phyloP scores from a whole-genome alignment of 2,113 vertebrate genomes.

The Ptyas mucosa region DNA sequence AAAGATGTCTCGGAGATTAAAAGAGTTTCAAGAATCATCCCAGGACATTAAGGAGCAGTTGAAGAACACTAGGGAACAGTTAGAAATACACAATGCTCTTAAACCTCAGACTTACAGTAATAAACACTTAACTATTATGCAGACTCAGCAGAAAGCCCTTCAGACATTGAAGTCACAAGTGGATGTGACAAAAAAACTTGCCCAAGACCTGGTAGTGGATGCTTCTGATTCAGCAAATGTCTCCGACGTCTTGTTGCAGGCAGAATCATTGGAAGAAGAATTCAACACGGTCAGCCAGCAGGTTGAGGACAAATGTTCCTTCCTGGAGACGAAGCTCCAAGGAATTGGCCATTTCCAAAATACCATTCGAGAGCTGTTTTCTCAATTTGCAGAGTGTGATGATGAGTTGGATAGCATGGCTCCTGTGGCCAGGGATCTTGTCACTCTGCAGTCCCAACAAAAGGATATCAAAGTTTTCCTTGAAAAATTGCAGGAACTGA shows the following conservation, averaged over 20 bases:
- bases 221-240: conserved; percentile 83
- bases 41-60: conserved; percentile 82
- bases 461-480: conserved; percentile 79
- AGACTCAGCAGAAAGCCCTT: conserved; percentile 87
- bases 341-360: conserved; percentile 96
- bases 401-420: conserved; percentile 94
- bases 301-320: conserved; percentile 81
- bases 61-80: conserved; percentile 78
- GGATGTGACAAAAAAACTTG: conserved; percentile 77
- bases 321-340: conserved; percentile 90
- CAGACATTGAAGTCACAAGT: conserved; percentile 78
- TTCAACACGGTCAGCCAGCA: conserved; percentile 74
- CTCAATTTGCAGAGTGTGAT: conserved; percentile 89
- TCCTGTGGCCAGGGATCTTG: conserved; percentile 79
- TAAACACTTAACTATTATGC: conserved; percentile 87
- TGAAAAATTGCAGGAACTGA: conserved; percentile 83
- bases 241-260: conserved; percentile 82
- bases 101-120: conserved; percentile 86
- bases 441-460: conserved; percentile 77
- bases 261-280: conserved; percentile 79
- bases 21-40: conserved; percentile 84
- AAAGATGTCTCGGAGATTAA: conserved; percentile 81
- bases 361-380: conserved; percentile 93
- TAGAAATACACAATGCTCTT: conserved; percentile 76
- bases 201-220: conserved; percentile 81